Conservation (phyloP, 2,113 vertebrate species). For the Calypte anna region DNA sequence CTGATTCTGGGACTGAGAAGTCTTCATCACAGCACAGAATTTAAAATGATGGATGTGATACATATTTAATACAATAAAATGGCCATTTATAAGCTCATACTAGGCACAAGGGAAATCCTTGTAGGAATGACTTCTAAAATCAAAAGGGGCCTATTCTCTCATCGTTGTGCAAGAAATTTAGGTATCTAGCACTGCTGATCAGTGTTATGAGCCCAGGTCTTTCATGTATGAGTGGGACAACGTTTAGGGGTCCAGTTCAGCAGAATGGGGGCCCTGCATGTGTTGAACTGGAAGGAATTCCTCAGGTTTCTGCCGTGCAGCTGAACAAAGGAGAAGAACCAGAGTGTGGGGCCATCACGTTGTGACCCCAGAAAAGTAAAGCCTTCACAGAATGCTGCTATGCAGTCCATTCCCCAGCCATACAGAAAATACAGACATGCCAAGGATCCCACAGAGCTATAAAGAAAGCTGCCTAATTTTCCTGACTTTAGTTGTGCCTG, state of each 20-base stretch:
- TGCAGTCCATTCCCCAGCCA: background rate
- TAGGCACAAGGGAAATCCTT: conserved; percentile 79
- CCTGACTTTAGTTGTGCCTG: background rate
- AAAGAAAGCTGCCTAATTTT: background rate
- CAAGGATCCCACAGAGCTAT: background rate
- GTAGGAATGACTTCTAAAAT: conserved; percentile 75
- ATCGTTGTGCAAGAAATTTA: conserved; percentile 64
- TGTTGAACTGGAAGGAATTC: background rate
- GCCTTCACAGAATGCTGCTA: background rate
- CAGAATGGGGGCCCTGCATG: background rate
- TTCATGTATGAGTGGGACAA: conserved; percentile 14
- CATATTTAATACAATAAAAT: conserved; percentile 84
- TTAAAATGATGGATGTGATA: conserved; percentile 83
- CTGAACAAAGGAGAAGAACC: background rate
- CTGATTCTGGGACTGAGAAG: conserved; percentile 75
- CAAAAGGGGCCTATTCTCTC: conserved; percentile 66
- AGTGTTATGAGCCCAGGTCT: conserved; percentile 40
- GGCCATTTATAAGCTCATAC: conserved; percentile 79
- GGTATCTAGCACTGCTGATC: conserved; percentile 45
- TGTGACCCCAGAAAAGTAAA: background rate
- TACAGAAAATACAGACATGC: background rate
- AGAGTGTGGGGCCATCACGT: background rate
- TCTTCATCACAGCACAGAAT: conserved; percentile 78
- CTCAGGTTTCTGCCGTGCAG: background rate
- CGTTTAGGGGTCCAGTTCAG: background rate